Evolutionary conservation across 2,113 vertebrate species (phyloP).

Genomic region (Mus pahari): DNA sequence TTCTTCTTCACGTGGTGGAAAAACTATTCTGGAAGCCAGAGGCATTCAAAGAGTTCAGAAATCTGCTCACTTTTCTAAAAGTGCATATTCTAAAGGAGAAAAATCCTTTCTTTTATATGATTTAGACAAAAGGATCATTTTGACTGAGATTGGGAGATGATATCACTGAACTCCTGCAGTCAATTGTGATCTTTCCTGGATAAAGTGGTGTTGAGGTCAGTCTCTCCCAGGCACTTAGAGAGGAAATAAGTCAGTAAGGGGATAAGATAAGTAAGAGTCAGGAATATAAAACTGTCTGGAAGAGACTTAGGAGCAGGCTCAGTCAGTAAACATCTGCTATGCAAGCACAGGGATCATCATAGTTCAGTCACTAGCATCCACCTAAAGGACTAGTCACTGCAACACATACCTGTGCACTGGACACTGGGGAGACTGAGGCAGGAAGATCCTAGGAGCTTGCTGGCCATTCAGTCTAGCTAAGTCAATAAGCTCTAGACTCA

Average conservation of each 20-base stretch:
- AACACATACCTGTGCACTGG: not conserved
- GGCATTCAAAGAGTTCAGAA: conserved; percentile 55
- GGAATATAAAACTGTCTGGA: not conserved
- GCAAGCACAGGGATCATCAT: not conserved
- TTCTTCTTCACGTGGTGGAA: conserved; percentile 17
- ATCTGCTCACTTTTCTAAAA: conserved; percentile 58
- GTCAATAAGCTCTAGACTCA: too few species aligned
- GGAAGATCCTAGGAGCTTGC: not conserved
- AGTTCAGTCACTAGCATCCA: not conserved
- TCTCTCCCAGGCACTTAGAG: not conserved
- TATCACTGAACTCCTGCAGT: not conserved
- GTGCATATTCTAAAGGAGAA: not conserved
- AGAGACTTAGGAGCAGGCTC: not conserved
- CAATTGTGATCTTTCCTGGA: not conserved
- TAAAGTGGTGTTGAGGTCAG: not conserved
- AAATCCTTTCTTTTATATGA: conserved; percentile 47
- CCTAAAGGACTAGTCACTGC: too few species aligned
- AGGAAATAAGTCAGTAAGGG: not conserved
- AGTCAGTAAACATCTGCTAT: not conserved
- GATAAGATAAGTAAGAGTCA: not conserved
- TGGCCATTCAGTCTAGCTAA: not conserved
- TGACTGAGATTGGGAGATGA: not conserved
- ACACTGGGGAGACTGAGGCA: not conserved
- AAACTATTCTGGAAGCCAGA: conserved; percentile 63
- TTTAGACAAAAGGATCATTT: not conserved